Evolutionary conservation across 2,797 vertebrate genomes (phyloP).

Genomic region (Acrossocheilus wenchowensis): DNA sequence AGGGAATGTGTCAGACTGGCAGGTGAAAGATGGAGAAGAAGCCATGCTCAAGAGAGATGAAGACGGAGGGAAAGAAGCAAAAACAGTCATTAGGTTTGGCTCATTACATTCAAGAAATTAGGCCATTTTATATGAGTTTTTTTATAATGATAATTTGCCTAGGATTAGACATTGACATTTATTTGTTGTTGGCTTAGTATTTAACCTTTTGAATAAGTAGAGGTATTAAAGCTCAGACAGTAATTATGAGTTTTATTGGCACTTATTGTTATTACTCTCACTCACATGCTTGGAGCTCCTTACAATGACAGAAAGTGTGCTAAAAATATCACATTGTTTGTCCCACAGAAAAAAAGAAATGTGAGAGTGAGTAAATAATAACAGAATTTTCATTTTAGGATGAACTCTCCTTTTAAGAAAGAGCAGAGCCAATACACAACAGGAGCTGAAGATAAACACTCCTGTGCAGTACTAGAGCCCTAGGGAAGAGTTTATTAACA

Average conservation of each 20-base stretch:
- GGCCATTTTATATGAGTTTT: not conserved
- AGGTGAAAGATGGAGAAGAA: constrained; percentile 58
- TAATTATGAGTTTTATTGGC: constrained; percentile 2
- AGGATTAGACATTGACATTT: constrained; percentile 8
- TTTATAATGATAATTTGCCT: not conserved
- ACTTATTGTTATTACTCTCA: not conserved
- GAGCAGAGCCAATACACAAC: not conserved
- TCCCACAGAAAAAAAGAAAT: not conserved
- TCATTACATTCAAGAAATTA: not conserved
- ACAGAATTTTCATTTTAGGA: not conserved
- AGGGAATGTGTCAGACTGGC: constrained; percentile 67
- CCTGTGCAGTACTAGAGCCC: not conserved
- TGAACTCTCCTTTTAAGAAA: not conserved
- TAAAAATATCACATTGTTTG: not conserved
- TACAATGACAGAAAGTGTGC: not conserved
- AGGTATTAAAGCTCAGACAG: constrained; percentile 1
- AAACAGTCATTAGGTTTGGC: constrained; percentile 83
- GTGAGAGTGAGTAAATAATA: not conserved
- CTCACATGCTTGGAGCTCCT: not conserved
- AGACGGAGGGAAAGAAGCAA: constrained; percentile 64
- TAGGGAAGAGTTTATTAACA: constrained; percentile 25
- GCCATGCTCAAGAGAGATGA: constrained; percentile 1
- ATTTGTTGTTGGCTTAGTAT: not conserved
- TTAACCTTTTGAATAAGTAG: constrained; percentile 13
- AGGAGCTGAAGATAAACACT: not conserved